Base-by-base conservation (phyloP, 2,797 vertebrate species). In the Semaprochilodus insignis region DNA sequence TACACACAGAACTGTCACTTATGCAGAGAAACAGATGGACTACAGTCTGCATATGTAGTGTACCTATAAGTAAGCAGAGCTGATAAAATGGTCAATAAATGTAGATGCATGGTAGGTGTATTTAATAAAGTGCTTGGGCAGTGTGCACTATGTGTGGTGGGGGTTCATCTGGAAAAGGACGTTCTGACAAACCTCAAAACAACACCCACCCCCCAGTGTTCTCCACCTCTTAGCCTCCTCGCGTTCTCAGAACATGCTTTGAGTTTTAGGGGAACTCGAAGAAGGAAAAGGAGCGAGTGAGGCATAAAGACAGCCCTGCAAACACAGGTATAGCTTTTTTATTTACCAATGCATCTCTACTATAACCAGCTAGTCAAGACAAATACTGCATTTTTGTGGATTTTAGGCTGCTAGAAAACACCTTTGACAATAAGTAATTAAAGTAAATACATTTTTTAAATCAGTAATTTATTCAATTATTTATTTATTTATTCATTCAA, bases 221-320 rank as follows among this genome's bases (percentile, higher is more conserved):
- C 81, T 63, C 74, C 74, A 77, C 66, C 81, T 72, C 81, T 72
- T 21, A 40, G 11, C 55, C 54, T 63, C 44, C 54, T 63, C 44
- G 1, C 59, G 36, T 19, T n/a, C 31, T 59, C 54, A 40, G 72
- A 59, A 59, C 55, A 21, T 36, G 14, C 27, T 34, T n/a, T 23
- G 27, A 40, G 72, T 74, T 51, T 36, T 82, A 62, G 10, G 23
- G 11, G 6, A 11, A 71, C 16, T 76, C 17, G 5, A 57, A 36
- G 27, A 17, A 57, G 48, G 14, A 51, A 27, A 25, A 52, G 40
- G 3, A 73, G 16, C 40, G 71, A 57, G 16, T 25, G 55, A 62
- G n/a, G 36, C 19, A 71, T 57, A 77, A 63, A 16, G 31, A 4
- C 40, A 1, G 44, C 44, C 3, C 66, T 70, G n/a, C 44, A 25